Evolutionary conservation across 2,888 invertebrate species (phyloP).

Genomic region (Drosophila quinaria): DNA sequence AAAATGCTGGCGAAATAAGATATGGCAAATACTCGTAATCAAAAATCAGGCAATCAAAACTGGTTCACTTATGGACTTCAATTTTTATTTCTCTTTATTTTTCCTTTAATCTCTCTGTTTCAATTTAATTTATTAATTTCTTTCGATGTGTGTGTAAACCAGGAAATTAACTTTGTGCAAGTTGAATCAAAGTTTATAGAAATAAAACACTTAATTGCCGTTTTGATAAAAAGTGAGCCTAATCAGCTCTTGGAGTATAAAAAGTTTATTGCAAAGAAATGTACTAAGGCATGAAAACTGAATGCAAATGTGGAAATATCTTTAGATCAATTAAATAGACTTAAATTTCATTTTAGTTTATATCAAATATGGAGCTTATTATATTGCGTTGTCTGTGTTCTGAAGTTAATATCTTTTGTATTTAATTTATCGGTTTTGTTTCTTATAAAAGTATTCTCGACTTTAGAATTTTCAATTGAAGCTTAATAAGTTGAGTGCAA

Average conservation of each 20-base stretch:
- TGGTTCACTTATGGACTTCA: conserved; percentile 34
- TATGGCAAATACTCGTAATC: conserved; percentile 32
- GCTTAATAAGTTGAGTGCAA: neutral
- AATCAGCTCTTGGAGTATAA: neutral
- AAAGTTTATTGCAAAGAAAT: neutral
- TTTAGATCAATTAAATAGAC: too few relatives aligned
- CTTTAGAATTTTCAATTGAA: neutral
- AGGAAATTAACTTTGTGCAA: conserved; percentile 8
- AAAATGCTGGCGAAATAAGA: conserved; percentile 46
- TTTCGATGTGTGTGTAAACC: conserved; percentile 1
- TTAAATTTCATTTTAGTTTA: too few relatives aligned
- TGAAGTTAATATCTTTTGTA: neutral
- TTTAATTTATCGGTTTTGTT: neutral
- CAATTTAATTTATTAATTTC: conserved; percentile 5
- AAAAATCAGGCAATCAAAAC: conserved; percentile 45
- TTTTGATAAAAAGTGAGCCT: neutral
- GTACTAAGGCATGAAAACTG: too few relatives aligned
- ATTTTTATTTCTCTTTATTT: neutral
- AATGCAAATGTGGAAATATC: neutral
- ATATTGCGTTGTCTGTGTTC: too few relatives aligned
- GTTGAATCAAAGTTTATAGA: neutral
- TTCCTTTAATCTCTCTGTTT: conserved; percentile 1
- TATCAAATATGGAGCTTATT: too few relatives aligned
- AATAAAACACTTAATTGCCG: neutral
- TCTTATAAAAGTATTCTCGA: neutral